Base-by-base conservation (phyloP, 1,140 invertebrate genomes). In the Hypsibius dujardini region DNA sequence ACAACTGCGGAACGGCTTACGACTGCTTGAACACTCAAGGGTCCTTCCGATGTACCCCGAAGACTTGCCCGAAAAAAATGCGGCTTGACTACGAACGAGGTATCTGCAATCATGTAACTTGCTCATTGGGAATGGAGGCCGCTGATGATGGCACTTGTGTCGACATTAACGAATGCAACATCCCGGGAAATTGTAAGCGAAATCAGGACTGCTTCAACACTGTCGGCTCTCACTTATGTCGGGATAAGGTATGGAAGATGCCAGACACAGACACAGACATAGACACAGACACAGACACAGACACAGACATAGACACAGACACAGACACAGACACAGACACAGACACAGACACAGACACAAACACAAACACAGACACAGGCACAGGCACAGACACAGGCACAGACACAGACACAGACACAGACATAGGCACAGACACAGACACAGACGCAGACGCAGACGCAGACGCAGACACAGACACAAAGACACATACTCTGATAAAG, bases 21-120 rank as follows among this genome's bases (percentile, higher is more conserved):
- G 80, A 84, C 1, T 98, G 95, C 78, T 82, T 85, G 67, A 98
- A 98, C 76, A 92, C 85, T 0, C 77, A 85, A 42, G 90, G 90
- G 0, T 89, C 87, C 15, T 92, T 87, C 76, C 80, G 87, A 46
- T 91, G 89, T 78, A 83, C 85, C 70, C 81, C 81, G 42, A 83
- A 83, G 73, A 77, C 75, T 1, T 87, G 86, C 78, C 80, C 79
- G 1, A 70, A 72, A 1, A 78, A 77, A 3, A 74, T 72, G 40
- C 72, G 76, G 40, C 77, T 79, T 70, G 75, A 76, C 59, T 59
- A 70, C 59, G 62, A 67, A 42, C 75, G 77, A 76, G 76, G 75
- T 59, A 67, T 70, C 47, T 79, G 79, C 75, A 72, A 76, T 46
- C 75, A 76, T 1, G 75, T 82, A 40, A 71, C 75, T 7, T 86